Evolutionary conservation across 1,140 invertebrate species (phyloP).

Genomic region (Leptinotarsa undecemlineata): DNA sequence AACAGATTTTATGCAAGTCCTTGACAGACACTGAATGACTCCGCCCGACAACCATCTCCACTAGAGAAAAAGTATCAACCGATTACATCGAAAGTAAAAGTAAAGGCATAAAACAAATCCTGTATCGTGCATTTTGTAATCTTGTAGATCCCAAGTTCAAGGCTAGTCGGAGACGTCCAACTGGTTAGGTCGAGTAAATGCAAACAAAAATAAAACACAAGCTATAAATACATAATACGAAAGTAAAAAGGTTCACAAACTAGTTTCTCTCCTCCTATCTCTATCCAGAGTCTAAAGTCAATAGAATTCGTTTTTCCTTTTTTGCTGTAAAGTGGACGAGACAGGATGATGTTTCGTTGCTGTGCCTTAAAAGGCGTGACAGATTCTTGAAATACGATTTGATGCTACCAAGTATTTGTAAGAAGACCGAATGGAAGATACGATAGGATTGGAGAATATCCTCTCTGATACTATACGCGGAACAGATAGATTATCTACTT

Average conservation of each 20-base stretch:
- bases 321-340: background rate
- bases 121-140: background rate
- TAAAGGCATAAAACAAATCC: background rate
- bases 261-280: background rate
- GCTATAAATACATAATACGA: conserved; percentile 2
- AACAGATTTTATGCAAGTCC: no score
- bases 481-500: no score
- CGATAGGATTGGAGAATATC: no score
- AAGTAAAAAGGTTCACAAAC: background rate
- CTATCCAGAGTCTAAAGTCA: background rate
- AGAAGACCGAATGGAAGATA: no score
- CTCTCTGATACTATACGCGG: no score
- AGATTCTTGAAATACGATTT: no score
- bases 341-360: background rate
- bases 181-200: background rate
- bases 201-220: background rate
- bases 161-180: background rate
- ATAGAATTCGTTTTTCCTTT: background rate
- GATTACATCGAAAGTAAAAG: conserved; percentile 15
- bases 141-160: conserved; percentile 7
- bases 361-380: no score
- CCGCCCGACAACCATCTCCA: no score
- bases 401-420: no score
- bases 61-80: background rate
- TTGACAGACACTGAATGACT: no score